A percentile compares a stretch with the other conserved stretches of the same genome.
phyloP scores from a whole-genome alignment of 2,888 invertebrate genomes.

The Drosophila testacea region DNA sequence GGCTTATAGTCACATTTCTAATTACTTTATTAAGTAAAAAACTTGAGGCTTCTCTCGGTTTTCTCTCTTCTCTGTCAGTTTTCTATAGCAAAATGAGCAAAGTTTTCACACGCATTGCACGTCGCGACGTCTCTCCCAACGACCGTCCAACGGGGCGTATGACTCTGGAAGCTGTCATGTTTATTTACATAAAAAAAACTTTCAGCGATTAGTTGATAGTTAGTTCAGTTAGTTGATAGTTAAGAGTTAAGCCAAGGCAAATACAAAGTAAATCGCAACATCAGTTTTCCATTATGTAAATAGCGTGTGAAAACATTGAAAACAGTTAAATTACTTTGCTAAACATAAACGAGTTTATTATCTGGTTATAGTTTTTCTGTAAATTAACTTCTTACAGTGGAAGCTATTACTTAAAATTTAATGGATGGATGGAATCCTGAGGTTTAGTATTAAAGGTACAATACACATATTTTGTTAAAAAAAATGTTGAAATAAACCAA shows the following conservation, averaged over 20 bases:
- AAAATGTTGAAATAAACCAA: too few relatives aligned
- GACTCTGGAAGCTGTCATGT: slow-evolving; percentile 34
- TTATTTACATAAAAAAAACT: slow-evolving; percentile 46
- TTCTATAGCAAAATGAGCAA: slow-evolving; percentile 49
- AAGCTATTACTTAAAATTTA: too few relatives aligned
- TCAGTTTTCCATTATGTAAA: slow-evolving; percentile 16
- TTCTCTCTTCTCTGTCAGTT: slow-evolving; percentile 7
- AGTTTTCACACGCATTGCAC: slow-evolving; percentile 30
- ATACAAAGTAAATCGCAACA: slow-evolving; percentile 13
- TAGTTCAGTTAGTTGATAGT: slow-evolving; percentile 30
- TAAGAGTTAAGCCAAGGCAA: slow-evolving; percentile 15
- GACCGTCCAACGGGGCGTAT: slow-evolving; percentile 1
- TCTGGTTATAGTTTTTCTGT: neutral
- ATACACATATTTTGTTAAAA: too few relatives aligned
- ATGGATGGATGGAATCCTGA: too few relatives aligned
- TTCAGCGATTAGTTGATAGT: slow-evolving; percentile 44
- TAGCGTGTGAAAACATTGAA: slow-evolving; percentile 11
- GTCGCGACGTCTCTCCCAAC: neutral
- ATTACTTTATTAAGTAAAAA: slow-evolving; percentile 49
- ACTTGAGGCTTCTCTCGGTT: slow-evolving; percentile 14
- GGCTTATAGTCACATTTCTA: slow-evolving; percentile 42
- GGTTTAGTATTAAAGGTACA: too few relatives aligned
- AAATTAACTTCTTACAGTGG: neutral
- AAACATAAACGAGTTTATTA: neutral
- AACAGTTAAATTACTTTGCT: neutral